Evolutionary conservation across 2,797 vertebrate species (phyloP).

Genomic region (Myotis vivesi): DNA sequence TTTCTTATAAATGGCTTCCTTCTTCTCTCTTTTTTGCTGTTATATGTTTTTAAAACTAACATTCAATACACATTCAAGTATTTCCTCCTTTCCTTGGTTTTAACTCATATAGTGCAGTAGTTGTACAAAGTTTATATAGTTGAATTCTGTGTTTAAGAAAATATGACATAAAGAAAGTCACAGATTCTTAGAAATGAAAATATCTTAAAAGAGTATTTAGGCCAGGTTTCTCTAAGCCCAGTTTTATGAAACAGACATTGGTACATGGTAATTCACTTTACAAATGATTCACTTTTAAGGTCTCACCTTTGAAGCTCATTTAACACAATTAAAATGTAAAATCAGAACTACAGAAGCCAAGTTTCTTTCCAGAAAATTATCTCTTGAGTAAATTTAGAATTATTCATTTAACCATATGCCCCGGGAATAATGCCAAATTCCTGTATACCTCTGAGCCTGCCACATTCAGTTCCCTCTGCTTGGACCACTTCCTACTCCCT

Average conservation of each 20-base stretch:
- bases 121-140: background rate
- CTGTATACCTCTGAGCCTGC: background rate
- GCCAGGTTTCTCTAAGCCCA: background rate
- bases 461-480: background rate
- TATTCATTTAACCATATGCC: background rate
- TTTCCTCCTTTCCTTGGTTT: constrained; percentile 24
- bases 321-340: background rate
- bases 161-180: background rate
- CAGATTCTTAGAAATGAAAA: background rate
- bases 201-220: background rate
- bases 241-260: constrained; percentile 30
- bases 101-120: background rate
- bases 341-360: background rate
- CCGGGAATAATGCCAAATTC: background rate
- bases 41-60: constrained; percentile 31
- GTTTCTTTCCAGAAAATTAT: constrained; percentile 4
- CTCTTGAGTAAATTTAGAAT: background rate
- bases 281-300: background rate
- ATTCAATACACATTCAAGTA: constrained; percentile 2
- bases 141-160: background rate
- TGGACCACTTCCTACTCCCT: background rate
- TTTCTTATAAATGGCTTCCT: background rate
- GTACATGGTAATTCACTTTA: background rate
- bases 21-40: background rate
- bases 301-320: background rate